Base-by-base conservation (phyloP, 2,797 vertebrate species). In the Phoeniculus purpureus region DNA sequence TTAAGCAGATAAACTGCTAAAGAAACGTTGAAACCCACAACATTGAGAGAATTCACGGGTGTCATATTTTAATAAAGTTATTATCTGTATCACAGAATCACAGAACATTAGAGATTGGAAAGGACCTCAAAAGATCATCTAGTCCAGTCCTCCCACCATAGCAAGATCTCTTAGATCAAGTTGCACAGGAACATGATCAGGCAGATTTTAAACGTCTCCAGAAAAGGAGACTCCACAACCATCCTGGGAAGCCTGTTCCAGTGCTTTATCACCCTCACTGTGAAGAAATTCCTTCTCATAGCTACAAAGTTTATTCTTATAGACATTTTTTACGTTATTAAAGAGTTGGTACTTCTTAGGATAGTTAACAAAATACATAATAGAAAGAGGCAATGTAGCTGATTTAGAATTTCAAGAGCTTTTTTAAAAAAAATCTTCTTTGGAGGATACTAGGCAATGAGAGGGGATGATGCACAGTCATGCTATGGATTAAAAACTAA, bases 401-500 rank as follows among this genome's bases (percentile, higher is more conserved):
- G 71, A 86, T 88, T 79, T 37, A 82, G 67, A 85, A 91, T 88
- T 96, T 93, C 72, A 93, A 94, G 78, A 67, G 72, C 22, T 34
- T 90, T 90, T 94, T 94, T 85, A 78, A 82, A 94, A 89, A 67
- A 80, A 11, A 54, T 81, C 11, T 86, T 88, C 37, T 79, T 95
- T 76, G 86, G 65, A 93, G 43, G 45, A 77, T 91, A 67, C 81
- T 90, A 90, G 90, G 52, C 72, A 90, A 94, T 86, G 64, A 91
- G 64, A 81, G 14, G 17, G n/a, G 27, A 79, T 82, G 86, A 94
- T 94, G 83, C 86, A 67, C 58, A 93, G 86, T 82, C 94, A 94
- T 94, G 74, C 60, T 72, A 74, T 82, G 81, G 88, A 92, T 92
- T 87, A 93, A 94, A 94, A 95, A 51, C 88, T 95, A 92, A 92